phyloP scores from a whole-genome alignment of 2,113 vertebrate species.

The Felis chaus region DNA sequence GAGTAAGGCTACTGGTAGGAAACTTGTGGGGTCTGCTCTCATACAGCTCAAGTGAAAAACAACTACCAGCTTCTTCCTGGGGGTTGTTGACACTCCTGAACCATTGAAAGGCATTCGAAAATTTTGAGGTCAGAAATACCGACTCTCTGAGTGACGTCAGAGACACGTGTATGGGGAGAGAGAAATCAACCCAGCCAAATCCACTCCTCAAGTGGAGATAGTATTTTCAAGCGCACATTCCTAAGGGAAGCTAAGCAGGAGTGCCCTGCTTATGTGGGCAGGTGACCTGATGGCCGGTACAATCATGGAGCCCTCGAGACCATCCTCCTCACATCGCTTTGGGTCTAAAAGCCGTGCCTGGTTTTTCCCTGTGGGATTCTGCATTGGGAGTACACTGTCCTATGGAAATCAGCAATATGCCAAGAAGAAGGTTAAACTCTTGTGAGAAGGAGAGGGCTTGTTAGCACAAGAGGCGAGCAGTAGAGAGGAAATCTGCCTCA shows the following conservation, averaged over 20 bases:
- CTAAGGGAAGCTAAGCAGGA: neutral
- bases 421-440: neutral
- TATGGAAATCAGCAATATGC: neutral
- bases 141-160: no score
- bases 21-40: neutral
- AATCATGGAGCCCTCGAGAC: rapidly evolving
- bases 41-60: neutral
- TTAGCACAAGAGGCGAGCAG: neutral
- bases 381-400: rapidly evolving
- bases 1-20: neutral
- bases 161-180: neutral
- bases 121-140: neutral
- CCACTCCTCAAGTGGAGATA: rapidly evolving
- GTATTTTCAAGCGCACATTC: neutral
- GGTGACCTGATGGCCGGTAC: neutral
- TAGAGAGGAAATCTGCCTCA: neutral
- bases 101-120: neutral
- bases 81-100: no score
- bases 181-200: neutral
- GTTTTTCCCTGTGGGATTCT: neutral
- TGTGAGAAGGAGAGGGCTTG: no score
- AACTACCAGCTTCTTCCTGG: neutral
- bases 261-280: rapidly evolving
- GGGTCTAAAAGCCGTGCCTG: neutral
- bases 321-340: neutral